Percentiles rank a stretch among this genome's conserved stretches.
Evolutionary conservation across 2,888 invertebrate species (phyloP).

Genomic region (Yponomeuta cagnagella): DNA sequence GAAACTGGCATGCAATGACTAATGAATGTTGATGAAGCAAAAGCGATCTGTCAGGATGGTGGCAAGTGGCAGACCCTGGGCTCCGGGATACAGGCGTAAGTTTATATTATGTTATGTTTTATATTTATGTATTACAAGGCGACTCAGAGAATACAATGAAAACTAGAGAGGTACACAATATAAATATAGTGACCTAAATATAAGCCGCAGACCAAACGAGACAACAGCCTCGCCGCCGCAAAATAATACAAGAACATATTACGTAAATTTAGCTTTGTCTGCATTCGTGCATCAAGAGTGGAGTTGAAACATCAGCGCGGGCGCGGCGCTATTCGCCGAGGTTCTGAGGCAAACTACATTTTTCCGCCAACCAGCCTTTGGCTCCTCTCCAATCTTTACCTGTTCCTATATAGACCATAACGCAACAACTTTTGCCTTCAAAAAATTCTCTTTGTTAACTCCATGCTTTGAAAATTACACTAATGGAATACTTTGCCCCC

Average conservation of each 20-base stretch:
- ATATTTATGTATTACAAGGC: not conserved
- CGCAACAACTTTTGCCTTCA: constrained; percentile 40
- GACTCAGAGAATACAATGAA: not conserved
- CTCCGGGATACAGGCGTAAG: too few species aligned
- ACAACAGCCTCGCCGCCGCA: not conserved
- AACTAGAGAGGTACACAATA: not conserved
- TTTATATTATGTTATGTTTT: too few species aligned
- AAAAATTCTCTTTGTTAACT: constrained; percentile 43
- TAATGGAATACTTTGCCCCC: constrained; percentile 13
- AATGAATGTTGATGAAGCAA: too few species aligned
- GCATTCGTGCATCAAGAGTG: constrained; percentile 20
- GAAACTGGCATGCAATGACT: too few species aligned
- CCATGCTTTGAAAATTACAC: constrained; percentile 35
- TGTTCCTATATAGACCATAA: constrained; percentile 38
- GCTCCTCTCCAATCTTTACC: constrained; percentile 54
- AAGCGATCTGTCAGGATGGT: too few species aligned
- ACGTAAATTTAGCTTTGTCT: constrained; percentile 13
- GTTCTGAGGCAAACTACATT: constrained; percentile 39
- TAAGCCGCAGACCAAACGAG: not conserved
- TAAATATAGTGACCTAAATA: not conserved
- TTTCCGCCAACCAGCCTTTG: constrained; percentile 38
- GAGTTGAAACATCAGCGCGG: constrained; percentile 10
- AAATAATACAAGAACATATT: not conserved
- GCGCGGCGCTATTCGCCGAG: not conserved
- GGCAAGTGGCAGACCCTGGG: too few species aligned